Evolutionary conservation across 2,888 invertebrate genomes (phyloP), one percentile per base, ranked within the genome.

Genomic region (Mantis religiosa): DNA sequence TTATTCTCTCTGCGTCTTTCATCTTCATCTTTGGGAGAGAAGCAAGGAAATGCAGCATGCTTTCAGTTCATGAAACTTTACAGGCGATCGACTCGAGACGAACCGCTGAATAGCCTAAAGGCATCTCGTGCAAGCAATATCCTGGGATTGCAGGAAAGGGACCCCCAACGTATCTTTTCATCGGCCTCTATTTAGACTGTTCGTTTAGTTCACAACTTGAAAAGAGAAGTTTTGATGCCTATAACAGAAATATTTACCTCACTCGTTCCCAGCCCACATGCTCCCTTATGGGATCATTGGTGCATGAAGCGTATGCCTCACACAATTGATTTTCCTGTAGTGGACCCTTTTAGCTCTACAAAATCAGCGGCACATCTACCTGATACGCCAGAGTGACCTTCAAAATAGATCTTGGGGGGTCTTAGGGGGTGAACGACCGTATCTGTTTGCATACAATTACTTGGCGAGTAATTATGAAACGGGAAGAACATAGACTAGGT

Each of bases 211-310:
- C 54, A 71, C 20, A 71, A 71, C 15, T 20, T 71, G 54, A 71
- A 71, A 71, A 71, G 54, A 71, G 85, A 85, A 54, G 47, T 41
- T n/a, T 15, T 47, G 54, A 85, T 85, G 47, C 54, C 85, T 41
- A 85, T 85, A 41, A 85, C 54, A n/a, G 85, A 85, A 85, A 85
- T 85, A 85, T 85, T 85, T 85, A 85, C 85, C 34, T 54, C 27
- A 47, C 9, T 47, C 85, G 85, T 41, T 27, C 4, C 25, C 1
- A 25, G 54, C 54, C 20, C 54, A 71, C 54, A 71, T 71, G 15
- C 20, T 71, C 20, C 25, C 54, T 71, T 71, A 25, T 20, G 54
- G 20, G 25, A 1, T 71, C 54, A 71, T 71, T 20, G 54, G 25
- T 71, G 54, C 54, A 71, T 71, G 54, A 71, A 71, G 54, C 54